These are phyloP conservation scores for Eutrigla gurnardus DNA, from an alignment of 2,797 vertebrate genomes.

Conservation along the genomic window DNA sequence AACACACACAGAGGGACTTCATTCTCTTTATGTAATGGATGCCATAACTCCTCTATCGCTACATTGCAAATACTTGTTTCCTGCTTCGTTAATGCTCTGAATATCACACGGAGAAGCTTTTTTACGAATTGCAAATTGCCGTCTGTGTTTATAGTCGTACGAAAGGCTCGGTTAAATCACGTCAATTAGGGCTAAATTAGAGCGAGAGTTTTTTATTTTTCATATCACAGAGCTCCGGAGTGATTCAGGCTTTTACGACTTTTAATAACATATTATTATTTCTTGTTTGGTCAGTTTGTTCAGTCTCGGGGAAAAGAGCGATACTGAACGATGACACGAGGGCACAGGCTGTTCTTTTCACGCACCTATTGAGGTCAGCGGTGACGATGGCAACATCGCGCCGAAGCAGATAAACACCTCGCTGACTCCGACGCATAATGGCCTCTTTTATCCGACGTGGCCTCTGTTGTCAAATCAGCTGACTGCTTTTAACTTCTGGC, in stretches of 20 bases:
- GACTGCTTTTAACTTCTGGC: conserved; percentile 27
- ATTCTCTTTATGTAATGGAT: no score
- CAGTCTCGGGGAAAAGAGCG: not conserved
- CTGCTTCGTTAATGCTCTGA: no score
- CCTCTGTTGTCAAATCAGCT: conserved; percentile 1
- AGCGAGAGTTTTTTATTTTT: not conserved
- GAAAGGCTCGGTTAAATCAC: not conserved
- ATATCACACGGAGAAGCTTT: no score
- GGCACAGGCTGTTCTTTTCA: conserved; percentile 10
- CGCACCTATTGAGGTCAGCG: not conserved
- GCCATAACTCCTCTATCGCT: no score
- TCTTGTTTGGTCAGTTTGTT: conserved; percentile 14
- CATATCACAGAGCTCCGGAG: no score
- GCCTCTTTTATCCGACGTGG: not conserved
- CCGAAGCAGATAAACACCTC: conserved; percentile 32
- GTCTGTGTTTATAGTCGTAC: no score
- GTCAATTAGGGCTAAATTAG: not conserved
- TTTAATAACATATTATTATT: conserved; percentile 11
- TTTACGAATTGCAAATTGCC: no score
- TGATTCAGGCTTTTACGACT: not conserved
- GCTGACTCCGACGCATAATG: conserved; percentile 21
- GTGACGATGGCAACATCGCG: not conserved
- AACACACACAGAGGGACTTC: no score
- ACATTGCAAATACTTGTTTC: no score
- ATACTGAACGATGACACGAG: not conserved